Evolutionary conservation across 92 coral and sea anemone species (phyloP), one percentile per base, ranked within the genome.

Genomic region (Porites lobata): DNA sequence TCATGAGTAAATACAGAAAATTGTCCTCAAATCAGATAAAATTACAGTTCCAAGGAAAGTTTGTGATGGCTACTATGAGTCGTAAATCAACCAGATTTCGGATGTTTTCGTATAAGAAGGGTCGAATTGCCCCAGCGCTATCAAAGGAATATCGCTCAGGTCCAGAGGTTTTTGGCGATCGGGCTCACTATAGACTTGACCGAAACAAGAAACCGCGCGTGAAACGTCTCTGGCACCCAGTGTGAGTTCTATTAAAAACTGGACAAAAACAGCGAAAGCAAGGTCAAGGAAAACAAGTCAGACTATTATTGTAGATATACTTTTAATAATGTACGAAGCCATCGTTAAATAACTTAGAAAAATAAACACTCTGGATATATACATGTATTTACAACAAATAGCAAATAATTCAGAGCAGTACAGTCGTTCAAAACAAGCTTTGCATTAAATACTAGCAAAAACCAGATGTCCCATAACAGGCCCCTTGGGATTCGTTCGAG

Each of bases 361-460:
- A 82, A 82, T 81, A 82, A n/a, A 82, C 77, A 69, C 59, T 68
- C 76, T 71, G 70, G 47, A 38, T 54, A n/a, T 70, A 9, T 54
- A 75, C 29, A 67, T 4, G 8, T 43, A 19, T 52, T 52, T 51
- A 53, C 78, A 52, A n/a, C 53, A 75, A 6, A 24, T 8, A 75
- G 43, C 10, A 56, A 10, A 14, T 56, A 11, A 50, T 43, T 17
- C 18, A 47, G 56, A 18, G 1, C 56, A 10, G 64, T 47, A 72
- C 75, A 32, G 52, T 70, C 43, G 53, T 21, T 18, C 14, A 9
- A 9, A 50, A 18, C 8, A 8, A 50, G 12, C 10, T 72, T n/a
- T 52, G 6, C 9, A 13, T 53, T 6, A 50, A 58, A 74, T 52
- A 51, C 9, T 50, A 51, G n/a, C 18, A 69, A 29, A 12, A 12